Evolutionary conservation across 92 coral and sea anemone species (phyloP), one percentile per base, ranked within the genome.

Genomic region (Porites evermanni): DNA sequence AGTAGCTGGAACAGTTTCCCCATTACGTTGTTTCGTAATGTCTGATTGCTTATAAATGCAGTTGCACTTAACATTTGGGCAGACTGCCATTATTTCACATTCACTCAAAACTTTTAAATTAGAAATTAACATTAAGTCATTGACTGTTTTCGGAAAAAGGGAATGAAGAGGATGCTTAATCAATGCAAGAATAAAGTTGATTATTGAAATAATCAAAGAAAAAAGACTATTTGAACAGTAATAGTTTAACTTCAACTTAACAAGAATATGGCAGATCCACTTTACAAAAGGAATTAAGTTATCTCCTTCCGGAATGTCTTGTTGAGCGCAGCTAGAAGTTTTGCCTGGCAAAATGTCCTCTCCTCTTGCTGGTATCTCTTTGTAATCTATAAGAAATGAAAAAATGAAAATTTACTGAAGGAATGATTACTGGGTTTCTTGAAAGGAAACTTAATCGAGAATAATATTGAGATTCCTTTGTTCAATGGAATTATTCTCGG

Each of bases 51-150:
- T 63, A 63, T 70, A 87, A 47, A 87, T 44, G 53, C 74, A 78
- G 75, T 87, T 81, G 53, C 87, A 88, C 21, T 82, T 75, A 11
- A 44, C 67, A 80, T 87, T 74, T 47, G 91, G 87, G 54, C 87
- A 87, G 63, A 82, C 87, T 47, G 78, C 72, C 77, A 72, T 75
- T 12, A 53, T 66, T 38, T 64, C 81, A 61, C 79, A 51, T 19
- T 75, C 66, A 18, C 60, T 69, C 18, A 64, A 84, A 18, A 23
- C 72, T 26, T 75, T 79, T 64, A 75, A 70, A 21, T 66, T 52
- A 53, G 88, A 60, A 73, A 74, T 77, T 4, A 51, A 18, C 68
- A 65, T 50, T 64, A 84, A 75, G 19, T 53, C 81, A 72, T 84
- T 70, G 51, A 84, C 23, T 4, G 91, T 75, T 75, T 29, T 74